Evolutionary conservation across 2,797 vertebrate genomes (phyloP), one percentile per base, ranked within the genome.

Genomic region (Intellagama lesueurii): DNA sequence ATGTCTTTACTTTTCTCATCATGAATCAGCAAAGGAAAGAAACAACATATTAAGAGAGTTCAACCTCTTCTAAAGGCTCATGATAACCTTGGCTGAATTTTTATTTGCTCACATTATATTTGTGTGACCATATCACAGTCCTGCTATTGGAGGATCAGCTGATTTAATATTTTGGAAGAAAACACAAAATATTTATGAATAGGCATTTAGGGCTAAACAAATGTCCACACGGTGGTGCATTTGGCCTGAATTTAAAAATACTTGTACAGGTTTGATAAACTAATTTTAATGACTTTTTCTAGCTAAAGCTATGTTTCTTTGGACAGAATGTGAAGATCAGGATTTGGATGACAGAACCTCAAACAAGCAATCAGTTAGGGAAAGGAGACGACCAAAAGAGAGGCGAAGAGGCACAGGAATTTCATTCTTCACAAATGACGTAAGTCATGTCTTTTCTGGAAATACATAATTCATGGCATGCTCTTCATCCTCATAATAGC

Each of bases 401-500:
- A 92, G 95, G 47, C 91, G 95, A 78, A 96, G 97, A 89, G 96
- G 92, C 75, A 97, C 97, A 0, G 96, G 95, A 78, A 96, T 97
- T 84, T 94, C 95, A 85, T 96, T 95, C 94, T 96, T 95, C 1
- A 83, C 94, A 49, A 94, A 96, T 44, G 97, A 98, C 90, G 98
- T 98, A 85, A 96, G 97, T 96, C 73, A 73, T 73, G 35, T 28
- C 73, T 69, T 17, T 83, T 28, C 22, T 68, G 49, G 49, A 49
- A 16, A 64, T 19, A 22, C 16, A 64, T 16, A 47, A 64, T 35
- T 60, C 52, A 64, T 35, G 79, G 49, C 40, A 77, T 64, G 26
- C 9, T 30, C 40, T 24, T 66, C 5, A 60, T 32, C 7, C 3
- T 60, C 26, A n/a, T n/a, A 28, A 44, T 77, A 35, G 22, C 17